phyloP scores from a whole-genome alignment of 2,888 invertebrate genomes.

The Bimastos eiseni region DNA sequence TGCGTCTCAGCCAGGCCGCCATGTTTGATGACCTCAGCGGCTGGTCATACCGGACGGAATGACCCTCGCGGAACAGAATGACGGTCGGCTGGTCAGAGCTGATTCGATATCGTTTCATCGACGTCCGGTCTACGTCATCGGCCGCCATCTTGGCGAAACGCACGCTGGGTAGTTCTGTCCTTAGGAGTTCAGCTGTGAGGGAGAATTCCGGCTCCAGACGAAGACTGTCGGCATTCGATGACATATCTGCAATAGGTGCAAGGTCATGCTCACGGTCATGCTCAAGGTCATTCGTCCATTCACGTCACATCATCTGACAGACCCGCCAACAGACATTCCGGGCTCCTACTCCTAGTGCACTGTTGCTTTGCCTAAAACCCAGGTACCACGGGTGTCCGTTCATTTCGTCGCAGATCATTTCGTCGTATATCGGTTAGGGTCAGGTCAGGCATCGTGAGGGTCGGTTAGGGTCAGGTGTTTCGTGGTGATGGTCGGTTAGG shows the following conservation, averaged over 20 bases:
- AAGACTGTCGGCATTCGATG: neutral
- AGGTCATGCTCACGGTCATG: neutral
- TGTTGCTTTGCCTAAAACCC: too few species aligned
- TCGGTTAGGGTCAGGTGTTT: too few species aligned
- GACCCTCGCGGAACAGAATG: constrained; percentile 14
- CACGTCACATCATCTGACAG: too few species aligned
- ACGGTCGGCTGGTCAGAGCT: neutral
- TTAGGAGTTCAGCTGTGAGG: neutral
- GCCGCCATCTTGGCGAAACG: constrained; percentile 16
- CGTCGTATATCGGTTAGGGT: too few species aligned
- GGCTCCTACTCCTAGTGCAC: too few species aligned
- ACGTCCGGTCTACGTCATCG: neutral
- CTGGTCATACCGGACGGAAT: neutral
- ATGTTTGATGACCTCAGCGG: neutral
- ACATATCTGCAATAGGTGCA: neutral
- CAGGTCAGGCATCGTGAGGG: too few species aligned
- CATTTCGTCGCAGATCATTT: too few species aligned
- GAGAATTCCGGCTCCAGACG: constrained; percentile 17
- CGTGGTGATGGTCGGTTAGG: too few species aligned
- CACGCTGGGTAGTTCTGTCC: neutral
- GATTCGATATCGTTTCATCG: neutral
- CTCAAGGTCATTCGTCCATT: neutral
- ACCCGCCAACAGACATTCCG: too few species aligned
- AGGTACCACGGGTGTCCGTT: too few species aligned
- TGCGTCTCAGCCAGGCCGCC: constrained; percentile 9